Evolutionary conservation across 2,797 vertebrate genomes (phyloP), one percentile per base, ranked within the genome.

Genomic region (Ambastaia sidthimunki): DNA sequence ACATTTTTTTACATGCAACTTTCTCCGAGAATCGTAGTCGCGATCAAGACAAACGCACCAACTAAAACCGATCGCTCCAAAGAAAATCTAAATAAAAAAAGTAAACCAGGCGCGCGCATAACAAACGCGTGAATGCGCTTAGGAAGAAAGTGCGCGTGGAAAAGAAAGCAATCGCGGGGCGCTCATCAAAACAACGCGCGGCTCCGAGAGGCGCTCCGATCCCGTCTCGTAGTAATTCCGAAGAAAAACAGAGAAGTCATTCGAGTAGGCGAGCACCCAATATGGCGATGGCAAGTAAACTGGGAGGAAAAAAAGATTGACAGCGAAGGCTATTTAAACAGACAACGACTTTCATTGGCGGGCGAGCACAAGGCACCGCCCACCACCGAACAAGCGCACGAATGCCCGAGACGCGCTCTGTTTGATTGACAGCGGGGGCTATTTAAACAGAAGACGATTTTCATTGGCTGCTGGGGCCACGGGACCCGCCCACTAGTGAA

Each of bases 321-420:
- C 95, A 94, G 90, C 90, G 88, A 86, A 92, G 94, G 95, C 94
- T 96, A 95, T 97, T 97, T 97, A 98, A 98, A 97, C 93, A 92
- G 92, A 87, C 87, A 82, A 74, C 88, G 85, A 85, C 82, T 81
- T 82, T 93, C 90, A 97, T 96, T 96, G 96, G 96, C 89, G 88
- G 89, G 31, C 0, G 83, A 83, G 73, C 69, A 19, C 82, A 89
- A 93, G 89, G 4, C 15, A 1, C 94, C 96, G 95, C 95, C 96
- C 95, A 90, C 41, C 67, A 83, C 86, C 90, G 87, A 88, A 90
- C 89, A 86, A 84, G 84, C 89, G 88, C 83, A 48, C 16, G 31
- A 37, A 37, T 34, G 31, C 16, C 1, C 1, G 34, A 37, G 16
- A 34, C 60, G 7, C 25, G 25, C 59, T 2, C 28, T 7, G 28